Evolutionary conservation across 2,797 vertebrate genomes (phyloP).

Genomic region (Pseudochirops cupreus): DNA sequence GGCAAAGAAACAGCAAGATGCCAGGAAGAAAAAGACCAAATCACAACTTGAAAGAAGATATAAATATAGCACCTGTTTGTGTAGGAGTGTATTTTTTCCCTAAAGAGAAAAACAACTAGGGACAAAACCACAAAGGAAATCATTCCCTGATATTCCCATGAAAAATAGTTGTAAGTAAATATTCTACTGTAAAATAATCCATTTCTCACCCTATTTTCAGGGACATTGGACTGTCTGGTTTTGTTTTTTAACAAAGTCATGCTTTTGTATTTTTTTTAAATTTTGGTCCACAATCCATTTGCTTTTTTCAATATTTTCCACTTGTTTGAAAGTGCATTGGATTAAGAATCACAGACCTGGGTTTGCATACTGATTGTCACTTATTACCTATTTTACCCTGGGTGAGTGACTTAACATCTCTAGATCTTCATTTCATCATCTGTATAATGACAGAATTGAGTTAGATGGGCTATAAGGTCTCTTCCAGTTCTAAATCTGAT

Average conservation of each 20-base stretch:
- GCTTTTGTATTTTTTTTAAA: not conserved
- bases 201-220: not conserved
- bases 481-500: not conserved
- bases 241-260: constrained; percentile 1
- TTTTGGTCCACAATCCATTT: not conserved
- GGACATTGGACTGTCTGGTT: not conserved
- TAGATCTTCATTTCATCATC: not conserved
- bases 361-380: not conserved
- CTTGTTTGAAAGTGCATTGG: not conserved
- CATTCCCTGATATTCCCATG: not conserved
- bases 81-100: not conserved
- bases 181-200: not conserved
- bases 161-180: not conserved
- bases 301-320: not conserved
- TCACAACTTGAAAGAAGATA: not conserved
- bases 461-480: not conserved
- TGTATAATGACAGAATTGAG: not conserved
- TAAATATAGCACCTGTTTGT: not conserved
- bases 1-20: constrained; percentile 47
- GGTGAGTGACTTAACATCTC: not conserved
- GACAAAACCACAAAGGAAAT: constrained; percentile 14
- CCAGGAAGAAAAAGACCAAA: not conserved
- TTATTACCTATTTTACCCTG: not conserved
- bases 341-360: not conserved
- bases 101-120: not conserved